Base-by-base conservation (phyloP, 2,113 vertebrate species). In the Ctenomys sociabilis region DNA sequence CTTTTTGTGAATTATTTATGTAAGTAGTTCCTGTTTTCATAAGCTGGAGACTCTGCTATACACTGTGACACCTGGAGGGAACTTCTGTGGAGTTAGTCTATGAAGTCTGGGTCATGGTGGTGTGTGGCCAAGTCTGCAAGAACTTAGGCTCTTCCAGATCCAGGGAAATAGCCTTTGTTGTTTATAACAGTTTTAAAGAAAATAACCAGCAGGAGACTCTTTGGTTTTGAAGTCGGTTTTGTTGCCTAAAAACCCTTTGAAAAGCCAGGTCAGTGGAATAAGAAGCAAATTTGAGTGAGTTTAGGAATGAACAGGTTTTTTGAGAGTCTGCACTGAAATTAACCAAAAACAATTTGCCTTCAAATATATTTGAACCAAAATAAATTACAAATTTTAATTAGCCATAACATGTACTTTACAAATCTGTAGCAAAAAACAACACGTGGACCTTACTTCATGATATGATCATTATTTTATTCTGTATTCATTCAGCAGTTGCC, bases 361-460 rank as follows among this genome's bases (percentile, higher is more conserved):
- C 28, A 90, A 94, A 85, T 66, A 24, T 87, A 13, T 57, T 75
- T 90, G 77, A 49, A 54, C 9, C 1, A 84, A 82, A 90, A 52
- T 49, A 37, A 92, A 70, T 30, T 37, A 57, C 19, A 32, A 35
- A 35, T 83, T 95, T 90, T 94, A 87, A 64, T 95, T 35, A 77
- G 12, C 72, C 37, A 82, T 93, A 68, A 40, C 16, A 72, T 52
- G 57, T 12, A 37, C 45, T 43, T n/a, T 26, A 17, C 61, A 64
- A 49, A 85, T 83, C 40, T 45, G 7, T 82, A 95, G 37, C 12
- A 88, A 35, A 12, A 91, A 30, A 91, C 8, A 64, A 12, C 54
- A 54, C 43, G 21, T 24, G 13, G 2, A 26, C 24, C 21, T 96
- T 95, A 32, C 63, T 92, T 96, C 85, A 73, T 64, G 19, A 75